Base-by-base conservation (phyloP, 2,888 invertebrate genomes). In the Spilarctia lutea region DNA sequence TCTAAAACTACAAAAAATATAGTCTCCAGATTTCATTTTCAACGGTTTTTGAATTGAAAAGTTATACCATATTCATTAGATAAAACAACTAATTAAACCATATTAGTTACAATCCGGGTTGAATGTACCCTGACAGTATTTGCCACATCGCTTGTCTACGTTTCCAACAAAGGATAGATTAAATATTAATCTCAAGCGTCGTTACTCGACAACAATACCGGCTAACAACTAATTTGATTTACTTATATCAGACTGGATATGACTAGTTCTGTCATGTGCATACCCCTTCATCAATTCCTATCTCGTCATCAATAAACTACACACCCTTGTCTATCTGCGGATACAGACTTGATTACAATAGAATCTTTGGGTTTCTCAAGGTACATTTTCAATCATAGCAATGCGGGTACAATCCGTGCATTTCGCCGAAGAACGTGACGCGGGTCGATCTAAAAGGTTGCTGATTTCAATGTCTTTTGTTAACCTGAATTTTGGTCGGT, bases 141-240 rank as follows among this genome's bases (percentile, higher is more conserved):
- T 1, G 18, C 10, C 45, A 27, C 45, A 68, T 20, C 45, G 45
- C 63, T 63, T 63, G 63, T 63, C 63, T 63, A 16, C 30, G 27
- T 7, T 63, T 0, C 63, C 30, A 63, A 63, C 63, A 63, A 63
- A 18, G 91, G 86, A 85, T 84, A 85, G 88, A 86, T 89, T 88
- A 83, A 83, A 79, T 79, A 76, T 81, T 85, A 30, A 48, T 68
- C 10, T 20, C 68, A 68, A 48, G 30, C 20, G 30, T 68, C 68
- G 68, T 68, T 68, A 68, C 30, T 30, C 30, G 45, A 68, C 27
- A 84, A 84, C 79, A 76, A 74, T 45, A 69, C 16, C 65, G 48
- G 20, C 45, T 45, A 68, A 68, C 20, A 45, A 48, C 30, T 68
- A 68, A 68, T 68, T 30, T 30, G 30, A 45, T 68, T 68, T 48